Percentiles rank a stretch among this genome's conserved stretches.
phyloP scores from a whole-genome alignment of 2,888 invertebrate genomes.

The Chymomyza fuscimana region DNA sequence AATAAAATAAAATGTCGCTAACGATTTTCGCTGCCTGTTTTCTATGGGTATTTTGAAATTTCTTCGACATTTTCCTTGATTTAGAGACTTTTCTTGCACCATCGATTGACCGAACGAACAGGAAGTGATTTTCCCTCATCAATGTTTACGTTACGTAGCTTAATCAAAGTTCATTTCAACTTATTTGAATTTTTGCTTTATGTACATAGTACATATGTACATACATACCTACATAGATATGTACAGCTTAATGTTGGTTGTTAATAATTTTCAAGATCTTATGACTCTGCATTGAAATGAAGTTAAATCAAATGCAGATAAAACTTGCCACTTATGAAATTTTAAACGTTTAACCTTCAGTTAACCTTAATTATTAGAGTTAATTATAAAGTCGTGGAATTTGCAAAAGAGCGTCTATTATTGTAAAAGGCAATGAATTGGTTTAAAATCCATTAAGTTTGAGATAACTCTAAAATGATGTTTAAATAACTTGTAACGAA shows the following conservation, averaged over 20 bases:
- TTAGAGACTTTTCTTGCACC: constrained; percentile 39
- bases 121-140: constrained; percentile 56
- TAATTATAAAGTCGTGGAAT: background rate
- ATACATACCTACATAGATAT: background rate
- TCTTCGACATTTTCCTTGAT: constrained; percentile 62
- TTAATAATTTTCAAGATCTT: background rate
- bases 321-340: background rate
- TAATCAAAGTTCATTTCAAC: constrained; percentile 2
- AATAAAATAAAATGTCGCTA: constrained; percentile 67
- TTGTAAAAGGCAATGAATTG: background rate
- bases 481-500: too few species aligned
- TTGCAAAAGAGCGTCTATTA: background rate
- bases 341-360: background rate
- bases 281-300: background rate
- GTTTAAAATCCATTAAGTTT: background rate
- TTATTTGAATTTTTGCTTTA: background rate
- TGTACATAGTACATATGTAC: background rate
- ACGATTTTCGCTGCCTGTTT: constrained; percentile 52
- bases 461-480: too few species aligned
- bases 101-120: constrained; percentile 36
- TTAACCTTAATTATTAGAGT: background rate
- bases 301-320: background rate
- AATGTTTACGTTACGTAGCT: constrained; percentile 23
- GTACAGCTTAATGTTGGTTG: background rate
- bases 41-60: constrained; percentile 47